A percentile compares a stretch with the other conserved stretches of the same genome.
Conservation (phyloP, 2,113 vertebrate genomes). For the Sebastes fasciatus region DNA sequence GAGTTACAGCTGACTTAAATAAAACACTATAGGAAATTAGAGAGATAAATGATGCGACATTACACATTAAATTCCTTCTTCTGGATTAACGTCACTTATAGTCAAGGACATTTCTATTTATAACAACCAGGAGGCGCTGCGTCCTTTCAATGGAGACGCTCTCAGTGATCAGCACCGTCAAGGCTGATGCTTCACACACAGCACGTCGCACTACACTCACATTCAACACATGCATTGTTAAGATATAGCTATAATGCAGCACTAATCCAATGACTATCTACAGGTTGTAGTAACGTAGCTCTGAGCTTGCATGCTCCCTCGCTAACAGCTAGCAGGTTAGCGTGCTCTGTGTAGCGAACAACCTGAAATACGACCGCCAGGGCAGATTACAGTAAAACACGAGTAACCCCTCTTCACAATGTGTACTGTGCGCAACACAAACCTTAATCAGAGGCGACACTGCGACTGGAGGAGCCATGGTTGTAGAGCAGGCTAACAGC, state of each 20-base stretch:
- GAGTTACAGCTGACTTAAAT: not conserved
- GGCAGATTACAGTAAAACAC: not conserved
- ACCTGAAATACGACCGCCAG: accelerated
- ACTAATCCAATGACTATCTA: not conserved
- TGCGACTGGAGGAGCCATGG: constrained; percentile 90
- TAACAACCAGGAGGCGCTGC: not conserved
- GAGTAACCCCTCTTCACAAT: accelerated
- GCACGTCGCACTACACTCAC: not conserved
- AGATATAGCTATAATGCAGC: not conserved
- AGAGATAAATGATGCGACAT: accelerated
- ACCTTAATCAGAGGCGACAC: constrained; percentile 95
- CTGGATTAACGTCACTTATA: not conserved
- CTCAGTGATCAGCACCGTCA: not conserved
- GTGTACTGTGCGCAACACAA: constrained; percentile 16
- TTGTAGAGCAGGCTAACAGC: constrained; percentile 13
- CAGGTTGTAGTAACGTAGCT: not conserved
- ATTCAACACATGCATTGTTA: not conserved
- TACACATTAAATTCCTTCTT: accelerated
- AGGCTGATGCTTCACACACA: not conserved
- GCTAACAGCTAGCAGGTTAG: constrained; percentile 32
- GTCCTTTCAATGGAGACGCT: constrained; percentile 6
- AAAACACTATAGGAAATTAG: no score
- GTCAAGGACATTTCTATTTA: not conserved
- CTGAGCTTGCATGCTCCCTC: constrained; percentile 15
- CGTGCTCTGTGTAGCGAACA: not conserved